These are phyloP conservation scores for Eristalis intricaria DNA, from an alignment of 2,888 invertebrate genomes.

Conservation along the genomic window DNA sequence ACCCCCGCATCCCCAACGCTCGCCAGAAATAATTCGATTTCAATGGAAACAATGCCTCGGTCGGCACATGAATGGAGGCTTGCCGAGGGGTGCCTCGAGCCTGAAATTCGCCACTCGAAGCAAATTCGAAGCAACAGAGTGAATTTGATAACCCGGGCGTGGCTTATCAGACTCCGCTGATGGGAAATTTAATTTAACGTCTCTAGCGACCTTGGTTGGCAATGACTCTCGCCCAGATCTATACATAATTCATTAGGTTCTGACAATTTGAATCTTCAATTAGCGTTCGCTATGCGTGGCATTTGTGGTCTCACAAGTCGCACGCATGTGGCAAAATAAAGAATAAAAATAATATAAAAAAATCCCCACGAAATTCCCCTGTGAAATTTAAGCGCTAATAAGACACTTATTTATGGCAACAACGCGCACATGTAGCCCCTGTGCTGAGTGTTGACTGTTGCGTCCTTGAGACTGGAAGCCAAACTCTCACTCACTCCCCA, in stretches of 20 bases:
- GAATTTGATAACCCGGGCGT: too few species aligned
- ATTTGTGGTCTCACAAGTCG: neutral
- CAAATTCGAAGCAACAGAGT: too few species aligned
- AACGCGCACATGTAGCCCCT: neutral
- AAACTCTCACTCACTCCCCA: neutral
- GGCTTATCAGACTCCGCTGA: neutral
- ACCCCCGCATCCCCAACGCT: neutral
- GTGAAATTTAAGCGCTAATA: neutral
- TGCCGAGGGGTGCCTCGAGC: too few species aligned
- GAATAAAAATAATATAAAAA: too few species aligned
- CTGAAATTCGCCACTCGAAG: too few species aligned
- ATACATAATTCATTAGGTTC: neutral
- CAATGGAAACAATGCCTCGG: conserved; percentile 8
- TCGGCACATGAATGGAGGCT: neutral
- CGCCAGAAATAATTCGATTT: conserved; percentile 11
- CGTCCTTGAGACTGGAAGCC: neutral
- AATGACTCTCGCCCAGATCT: too few species aligned
- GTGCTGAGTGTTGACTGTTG: neutral
- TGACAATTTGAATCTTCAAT: neutral
- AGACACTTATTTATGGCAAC: neutral
- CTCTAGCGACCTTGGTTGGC: too few species aligned
- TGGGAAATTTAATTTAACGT: too few species aligned
- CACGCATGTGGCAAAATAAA: neutral
- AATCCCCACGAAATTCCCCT: neutral
- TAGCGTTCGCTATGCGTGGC: neutral